Percentiles rank a stretch among this genome's conserved stretches.
phyloP scores from a whole-genome alignment of 2,888 invertebrate species.

The Rotaria magnacalcarata region DNA sequence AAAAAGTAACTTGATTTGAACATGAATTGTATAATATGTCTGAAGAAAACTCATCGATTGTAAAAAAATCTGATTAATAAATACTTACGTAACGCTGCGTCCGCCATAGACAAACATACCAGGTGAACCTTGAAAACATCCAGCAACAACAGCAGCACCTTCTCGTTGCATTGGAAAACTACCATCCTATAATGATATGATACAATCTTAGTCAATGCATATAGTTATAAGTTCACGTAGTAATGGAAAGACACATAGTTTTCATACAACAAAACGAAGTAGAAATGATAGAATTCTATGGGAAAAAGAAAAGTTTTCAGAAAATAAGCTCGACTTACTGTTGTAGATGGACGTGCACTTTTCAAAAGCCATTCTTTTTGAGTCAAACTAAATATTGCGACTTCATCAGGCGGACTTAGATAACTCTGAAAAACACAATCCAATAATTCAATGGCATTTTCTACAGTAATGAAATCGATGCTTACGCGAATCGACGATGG shows the following conservation, averaged over 20 bases:
- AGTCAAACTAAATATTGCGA: constrained; percentile 1
- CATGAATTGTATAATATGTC: too few relatives aligned
- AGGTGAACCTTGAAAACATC: background rate
- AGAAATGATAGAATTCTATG: background rate
- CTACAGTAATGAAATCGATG: background rate
- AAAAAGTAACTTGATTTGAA: too few relatives aligned
- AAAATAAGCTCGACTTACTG: background rate
- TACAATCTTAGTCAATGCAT: background rate
- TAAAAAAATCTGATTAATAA: background rate
- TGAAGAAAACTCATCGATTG: too few relatives aligned
- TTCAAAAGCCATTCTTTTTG: background rate
- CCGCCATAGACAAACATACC: constrained; percentile 31
- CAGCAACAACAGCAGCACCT: constrained; percentile 19
- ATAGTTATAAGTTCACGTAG: background rate
- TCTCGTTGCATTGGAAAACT: constrained; percentile 16
- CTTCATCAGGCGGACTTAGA: background rate
- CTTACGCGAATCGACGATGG: constrained; percentile 16
- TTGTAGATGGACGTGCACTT: background rate
- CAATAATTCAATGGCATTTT: background rate
- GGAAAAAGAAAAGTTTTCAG: background rate
- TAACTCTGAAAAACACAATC: background rate
- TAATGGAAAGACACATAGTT: too few relatives aligned
- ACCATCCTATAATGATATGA: background rate
- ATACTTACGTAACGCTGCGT: constrained; percentile 3
- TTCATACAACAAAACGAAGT: background rate